Evolutionary conservation across 2,888 invertebrate species (phyloP).

Genomic region (Laspeyria flexula): DNA sequence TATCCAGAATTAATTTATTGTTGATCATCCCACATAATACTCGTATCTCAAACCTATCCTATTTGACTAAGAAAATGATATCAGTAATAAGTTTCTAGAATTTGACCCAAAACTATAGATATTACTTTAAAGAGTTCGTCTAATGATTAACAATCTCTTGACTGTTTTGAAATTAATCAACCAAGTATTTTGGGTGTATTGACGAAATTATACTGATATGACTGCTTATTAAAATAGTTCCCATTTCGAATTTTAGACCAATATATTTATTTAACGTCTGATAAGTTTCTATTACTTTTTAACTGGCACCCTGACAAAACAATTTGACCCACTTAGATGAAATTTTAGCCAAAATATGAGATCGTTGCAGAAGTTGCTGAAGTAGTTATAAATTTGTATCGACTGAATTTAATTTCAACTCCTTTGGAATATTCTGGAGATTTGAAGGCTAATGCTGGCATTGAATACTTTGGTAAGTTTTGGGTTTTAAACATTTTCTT

Average conservation of each 20-base stretch:
- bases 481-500: not conserved
- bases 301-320: not conserved
- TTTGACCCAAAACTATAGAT: conserved; percentile 4
- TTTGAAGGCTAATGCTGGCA: not conserved
- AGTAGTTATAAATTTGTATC: not conserved
- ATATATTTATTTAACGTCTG: conserved; percentile 12
- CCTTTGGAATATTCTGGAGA: not conserved
- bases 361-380: not conserved
- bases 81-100: not conserved
- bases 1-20: no score
- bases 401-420: conserved; percentile 1
- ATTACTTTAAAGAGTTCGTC: not conserved
- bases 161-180: conserved; percentile 13
- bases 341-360: conserved; percentile 1
- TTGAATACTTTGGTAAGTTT: not conserved
- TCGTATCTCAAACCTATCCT: no score
- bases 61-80: no score
- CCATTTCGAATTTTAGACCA: not conserved
- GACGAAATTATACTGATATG: conserved; percentile 1
- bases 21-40: no score
- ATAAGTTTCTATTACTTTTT: conserved; percentile 20
- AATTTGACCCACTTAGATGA: conserved; percentile 10
- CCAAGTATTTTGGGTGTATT: conserved; percentile 1
- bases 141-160: no score
- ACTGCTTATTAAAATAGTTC: conserved; percentile 3